Percentiles rank a stretch among this genome's conserved stretches.
Conservation (phyloP, 2,797 vertebrate species). For the Amphiprion clarkii region DNA sequence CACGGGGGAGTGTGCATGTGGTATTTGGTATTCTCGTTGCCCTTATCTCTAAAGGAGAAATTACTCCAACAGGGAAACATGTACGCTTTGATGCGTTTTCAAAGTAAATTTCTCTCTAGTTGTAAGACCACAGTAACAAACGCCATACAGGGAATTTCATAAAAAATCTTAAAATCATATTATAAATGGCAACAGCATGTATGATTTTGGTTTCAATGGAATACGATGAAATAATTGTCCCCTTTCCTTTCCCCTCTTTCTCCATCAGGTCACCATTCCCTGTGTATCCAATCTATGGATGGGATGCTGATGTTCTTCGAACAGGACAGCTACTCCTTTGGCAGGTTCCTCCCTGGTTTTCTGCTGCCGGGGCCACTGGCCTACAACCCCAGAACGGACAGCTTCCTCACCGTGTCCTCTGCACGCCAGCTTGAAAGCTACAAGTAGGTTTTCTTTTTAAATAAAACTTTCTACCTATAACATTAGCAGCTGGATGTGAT, state of each 20-base stretch:
- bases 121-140: background rate
- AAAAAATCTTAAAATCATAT: too few relatives aligned
- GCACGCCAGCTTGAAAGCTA: slow-evolving; percentile 94
- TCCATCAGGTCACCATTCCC: slow-evolving; percentile 91
- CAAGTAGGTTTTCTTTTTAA: slow-evolving; percentile 84
- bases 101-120: too few relatives aligned
- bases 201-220: background rate
- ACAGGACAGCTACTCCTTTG: slow-evolving; percentile 96
- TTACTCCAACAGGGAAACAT: too few relatives aligned
- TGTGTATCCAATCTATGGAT: slow-evolving; percentile 98
- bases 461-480: background rate
- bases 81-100: too few relatives aligned
- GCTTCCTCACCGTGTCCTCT: slow-evolving; percentile 95
- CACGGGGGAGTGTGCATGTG: background rate
- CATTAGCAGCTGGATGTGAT: background rate
- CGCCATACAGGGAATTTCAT: too few relatives aligned
- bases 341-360: slow-evolving; percentile 94
- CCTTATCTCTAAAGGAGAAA: background rate
- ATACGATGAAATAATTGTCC: background rate
- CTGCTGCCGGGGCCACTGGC: slow-evolving; percentile 92
- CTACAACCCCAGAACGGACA: slow-evolving; percentile 93
- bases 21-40: background rate
- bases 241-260: background rate
- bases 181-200: too few relatives aligned
- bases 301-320: slow-evolving; percentile 99